Percentiles rank a stretch among this genome's conserved stretches.
Evolutionary conservation across 2,797 vertebrate genomes (phyloP).

Genomic region (Molossus alvarezi): DNA sequence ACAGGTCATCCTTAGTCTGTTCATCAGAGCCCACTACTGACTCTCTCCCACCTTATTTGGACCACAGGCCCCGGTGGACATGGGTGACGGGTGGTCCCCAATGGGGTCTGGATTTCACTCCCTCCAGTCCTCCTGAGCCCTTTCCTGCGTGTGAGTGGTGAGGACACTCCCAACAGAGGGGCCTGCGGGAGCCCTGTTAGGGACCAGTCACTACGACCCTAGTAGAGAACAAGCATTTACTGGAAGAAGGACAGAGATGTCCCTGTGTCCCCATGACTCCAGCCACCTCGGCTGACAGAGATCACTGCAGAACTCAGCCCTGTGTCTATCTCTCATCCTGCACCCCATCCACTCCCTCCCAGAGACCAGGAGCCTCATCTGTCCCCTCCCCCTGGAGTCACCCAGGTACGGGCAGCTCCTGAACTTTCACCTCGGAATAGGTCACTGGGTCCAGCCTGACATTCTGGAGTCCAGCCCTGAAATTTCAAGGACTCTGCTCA

Average conservation of each 20-base stretch:
- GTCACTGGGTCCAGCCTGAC: no score
- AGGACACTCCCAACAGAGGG: background rate
- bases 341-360: background rate
- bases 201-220: background rate
- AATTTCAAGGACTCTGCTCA: no score
- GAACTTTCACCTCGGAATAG: no score
- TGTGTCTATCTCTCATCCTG: background rate
- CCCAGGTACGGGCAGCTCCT: no score
- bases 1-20: background rate
- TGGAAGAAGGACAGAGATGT: background rate
- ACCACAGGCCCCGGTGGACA: background rate
- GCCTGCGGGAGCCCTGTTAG: rapidly evolving
- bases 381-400: background rate
- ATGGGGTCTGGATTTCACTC: background rate
- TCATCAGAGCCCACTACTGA: background rate
- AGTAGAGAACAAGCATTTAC: background rate
- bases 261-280: background rate
- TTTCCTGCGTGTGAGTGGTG: background rate
- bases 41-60: background rate
- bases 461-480: no score
- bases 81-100: background rate
- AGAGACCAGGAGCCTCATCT: background rate
- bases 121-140: rapidly evolving
- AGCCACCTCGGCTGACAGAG: background rate
- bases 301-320: background rate